phyloP scores from a whole-genome alignment of 2,113 vertebrate genomes.

The Siniperca chuatsi region DNA sequence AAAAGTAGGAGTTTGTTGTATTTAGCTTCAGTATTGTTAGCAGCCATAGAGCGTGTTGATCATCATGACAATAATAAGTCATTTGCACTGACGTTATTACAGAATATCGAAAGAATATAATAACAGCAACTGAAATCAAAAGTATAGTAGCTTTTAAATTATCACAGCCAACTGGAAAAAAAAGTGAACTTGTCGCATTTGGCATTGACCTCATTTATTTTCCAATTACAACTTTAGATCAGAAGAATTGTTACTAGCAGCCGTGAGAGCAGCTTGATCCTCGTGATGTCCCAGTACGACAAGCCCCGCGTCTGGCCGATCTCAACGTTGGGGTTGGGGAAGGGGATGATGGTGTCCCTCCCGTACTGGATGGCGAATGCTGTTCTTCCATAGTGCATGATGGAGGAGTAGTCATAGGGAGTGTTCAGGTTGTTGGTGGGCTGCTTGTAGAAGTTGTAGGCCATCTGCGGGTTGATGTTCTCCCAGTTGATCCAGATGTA shows the following conservation, averaged over 20 bases:
- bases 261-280: slow-evolving; percentile 47
- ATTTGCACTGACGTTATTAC: no score
- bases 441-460: slow-evolving; percentile 50
- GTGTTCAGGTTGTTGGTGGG: slow-evolving; percentile 52
- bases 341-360: slow-evolving; percentile 43
- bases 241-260: background rate
- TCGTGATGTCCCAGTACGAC: slow-evolving; percentile 53
- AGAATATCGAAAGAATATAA: no score
- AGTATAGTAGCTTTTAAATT: no score
- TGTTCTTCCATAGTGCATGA: slow-evolving; percentile 59
- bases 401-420: slow-evolving; percentile 60
- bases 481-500: slow-evolving; percentile 57
- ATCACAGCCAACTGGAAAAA: no score
- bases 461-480: slow-evolving; percentile 39
- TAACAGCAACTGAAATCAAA: no score
- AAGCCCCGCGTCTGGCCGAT: slow-evolving; percentile 43
- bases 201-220: no score
- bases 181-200: no score
- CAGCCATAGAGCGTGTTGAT: no score
- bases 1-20: background rate
- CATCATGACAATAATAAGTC: no score
- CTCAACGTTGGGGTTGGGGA: slow-evolving; percentile 28
- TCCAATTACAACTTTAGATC: no score
- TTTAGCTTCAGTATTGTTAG: background rate
- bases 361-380: slow-evolving; percentile 41